Evolutionary conservation across 2,797 vertebrate genomes (phyloP).

Genomic region (Molossus alvarezi): DNA sequence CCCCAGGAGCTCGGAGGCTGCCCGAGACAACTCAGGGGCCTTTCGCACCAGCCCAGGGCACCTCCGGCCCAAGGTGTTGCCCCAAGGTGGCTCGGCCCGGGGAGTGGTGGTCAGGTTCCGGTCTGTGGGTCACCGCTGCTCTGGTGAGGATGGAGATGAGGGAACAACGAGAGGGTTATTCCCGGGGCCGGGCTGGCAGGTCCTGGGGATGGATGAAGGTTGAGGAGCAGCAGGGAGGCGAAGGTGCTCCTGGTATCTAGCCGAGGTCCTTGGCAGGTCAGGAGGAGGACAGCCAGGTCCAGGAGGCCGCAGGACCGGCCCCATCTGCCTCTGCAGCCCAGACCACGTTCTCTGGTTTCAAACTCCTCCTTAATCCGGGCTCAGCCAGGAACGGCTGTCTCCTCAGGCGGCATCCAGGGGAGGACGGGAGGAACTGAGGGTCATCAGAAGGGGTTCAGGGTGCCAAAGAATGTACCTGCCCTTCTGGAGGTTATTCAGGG

Average conservation of each 20-base stretch:
- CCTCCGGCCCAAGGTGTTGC: rapidly evolving
- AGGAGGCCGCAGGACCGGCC: not conserved
- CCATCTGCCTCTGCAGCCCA: not conserved
- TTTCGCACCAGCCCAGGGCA: not conserved
- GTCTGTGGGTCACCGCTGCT: rapidly evolving
- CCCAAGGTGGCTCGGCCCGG: rapidly evolving
- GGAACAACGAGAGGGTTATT: not conserved
- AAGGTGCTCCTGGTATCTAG: not conserved
- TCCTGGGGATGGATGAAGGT: not conserved
- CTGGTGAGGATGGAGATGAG: no score
- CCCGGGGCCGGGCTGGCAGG: rapidly evolving
- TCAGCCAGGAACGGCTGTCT: not conserved
- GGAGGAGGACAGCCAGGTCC: not conserved
- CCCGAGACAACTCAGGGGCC: no score
- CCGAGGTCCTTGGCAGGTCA: not conserved
- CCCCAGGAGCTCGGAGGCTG: rapidly evolving
- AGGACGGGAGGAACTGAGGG: not conserved
- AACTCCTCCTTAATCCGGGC: not conserved
- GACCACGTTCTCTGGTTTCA: not conserved
- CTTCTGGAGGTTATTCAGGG: no score
- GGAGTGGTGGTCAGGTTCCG: rapidly evolving
- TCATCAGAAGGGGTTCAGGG: rapidly evolving
- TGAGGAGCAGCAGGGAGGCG: rapidly evolving
- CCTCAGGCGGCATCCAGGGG: not conserved
- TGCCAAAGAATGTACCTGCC: not conserved